These are phyloP conservation scores for Cyaniris semiargus DNA, from an alignment of 2,888 invertebrate genomes.

Conservation along the genomic window DNA sequence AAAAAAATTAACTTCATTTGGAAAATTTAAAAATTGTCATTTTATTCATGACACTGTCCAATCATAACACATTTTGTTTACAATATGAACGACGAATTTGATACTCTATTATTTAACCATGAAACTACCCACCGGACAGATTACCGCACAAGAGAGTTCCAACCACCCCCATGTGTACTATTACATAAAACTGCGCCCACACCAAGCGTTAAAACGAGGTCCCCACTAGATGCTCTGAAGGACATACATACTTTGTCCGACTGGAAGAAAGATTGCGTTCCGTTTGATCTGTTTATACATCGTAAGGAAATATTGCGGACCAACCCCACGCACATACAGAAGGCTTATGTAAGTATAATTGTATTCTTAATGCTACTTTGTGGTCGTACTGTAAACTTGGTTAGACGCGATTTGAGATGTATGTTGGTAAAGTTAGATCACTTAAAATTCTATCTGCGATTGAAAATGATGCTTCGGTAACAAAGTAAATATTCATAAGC, in stretches of 20 bases:
- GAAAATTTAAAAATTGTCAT: too few species aligned
- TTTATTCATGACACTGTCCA: too few species aligned
- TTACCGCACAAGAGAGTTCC: constrained; percentile 42
- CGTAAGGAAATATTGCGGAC: constrained; percentile 47
- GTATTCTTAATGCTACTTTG: not conserved
- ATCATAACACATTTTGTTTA: constrained; percentile 30
- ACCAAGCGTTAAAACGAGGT: not conserved
- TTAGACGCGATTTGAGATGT: too few species aligned
- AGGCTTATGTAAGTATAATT: constrained; percentile 43
- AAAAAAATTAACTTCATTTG: too few species aligned
- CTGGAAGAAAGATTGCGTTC: constrained; percentile 45
- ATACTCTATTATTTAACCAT: constrained; percentile 43
- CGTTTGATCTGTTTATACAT: constrained; percentile 45
- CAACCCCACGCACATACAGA: constrained; percentile 46
- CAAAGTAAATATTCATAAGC: too few species aligned
- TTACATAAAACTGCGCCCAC: not conserved
- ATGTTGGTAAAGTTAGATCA: too few species aligned
- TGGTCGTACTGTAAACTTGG: too few species aligned
- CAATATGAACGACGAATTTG: constrained; percentile 35
- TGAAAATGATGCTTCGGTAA: too few species aligned
- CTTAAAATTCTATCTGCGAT: too few species aligned
- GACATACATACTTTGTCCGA: constrained; percentile 48
- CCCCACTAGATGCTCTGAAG: constrained; percentile 43
- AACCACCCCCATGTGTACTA: constrained; percentile 1
- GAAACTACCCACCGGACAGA: constrained; percentile 46